phyloP scores from a whole-genome alignment of 2,113 vertebrate species.

The Calidris pygmaea region DNA sequence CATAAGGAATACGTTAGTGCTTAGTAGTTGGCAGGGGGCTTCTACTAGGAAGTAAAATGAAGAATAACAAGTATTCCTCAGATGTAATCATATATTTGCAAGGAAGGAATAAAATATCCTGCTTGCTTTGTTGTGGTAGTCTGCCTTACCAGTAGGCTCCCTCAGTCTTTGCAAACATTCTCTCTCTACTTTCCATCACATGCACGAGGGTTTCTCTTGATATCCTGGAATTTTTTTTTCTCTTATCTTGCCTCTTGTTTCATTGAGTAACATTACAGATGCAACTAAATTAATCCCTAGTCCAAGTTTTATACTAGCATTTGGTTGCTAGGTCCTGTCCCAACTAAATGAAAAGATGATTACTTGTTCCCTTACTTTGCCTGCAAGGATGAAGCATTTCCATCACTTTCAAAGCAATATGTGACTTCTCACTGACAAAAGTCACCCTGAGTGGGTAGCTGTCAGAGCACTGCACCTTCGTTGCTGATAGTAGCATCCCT shows the following conservation, averaged over 20 bases:
- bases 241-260: neutral
- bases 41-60: neutral
- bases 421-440: neutral
- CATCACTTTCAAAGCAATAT: neutral
- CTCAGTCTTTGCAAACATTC: neutral
- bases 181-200: neutral
- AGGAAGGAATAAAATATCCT: neutral
- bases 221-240: neutral
- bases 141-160: neutral
- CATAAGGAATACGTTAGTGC: neutral
- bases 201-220: neutral
- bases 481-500: neutral
- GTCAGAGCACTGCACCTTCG: neutral
- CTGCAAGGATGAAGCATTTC: neutral
- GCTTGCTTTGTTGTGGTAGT: neutral
- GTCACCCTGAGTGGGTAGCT: neutral
- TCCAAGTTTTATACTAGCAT: neutral
- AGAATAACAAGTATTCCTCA: neutral
- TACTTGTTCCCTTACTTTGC: accelerated
- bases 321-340: neutral
- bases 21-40: neutral
- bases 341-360: neutral
- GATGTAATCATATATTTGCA: neutral
- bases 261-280: neutral
- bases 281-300: neutral